Evolutionary conservation across 2,888 invertebrate species (phyloP), one percentile per base, ranked within the genome.

Genomic region (Tromatobia lineatoria): DNA sequence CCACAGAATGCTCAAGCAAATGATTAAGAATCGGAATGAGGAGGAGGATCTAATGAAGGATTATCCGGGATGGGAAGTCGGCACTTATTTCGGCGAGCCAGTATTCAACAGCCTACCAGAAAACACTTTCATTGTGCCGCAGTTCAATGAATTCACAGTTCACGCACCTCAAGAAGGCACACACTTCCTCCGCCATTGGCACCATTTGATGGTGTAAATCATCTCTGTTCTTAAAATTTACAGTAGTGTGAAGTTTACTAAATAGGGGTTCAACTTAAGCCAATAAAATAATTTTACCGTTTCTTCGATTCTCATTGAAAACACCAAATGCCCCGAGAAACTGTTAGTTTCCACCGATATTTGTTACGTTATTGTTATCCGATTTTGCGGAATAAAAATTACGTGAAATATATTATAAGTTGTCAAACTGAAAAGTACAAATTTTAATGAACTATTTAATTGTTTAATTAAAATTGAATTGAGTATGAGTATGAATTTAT

Each of bases 51-150:
- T 99, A 45, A 99, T 99, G 99, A 96, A 96, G 87, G 96, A 98
- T 93, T 97, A 98, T 15, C 97, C 97, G 80, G 97, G 97, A 87
- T 99, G 99, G 99, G 96, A 97, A 95, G 96, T 97, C 7, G 99
- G 99, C 66, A 99, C 97, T 1, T 97, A 96, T 94, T 98, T 96
- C 88, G 98, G 98, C 6, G 97, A 98, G 92, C 97, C 96, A 29
- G 94, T 99, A 13, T 99, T 95, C 94, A 34, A 78, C 10, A 18
- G 11, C 10, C 10, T 67, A 15, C 69, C 81, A 10, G 94, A 95
- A 73, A 96, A 97, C 88, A 94, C 95, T 1, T 95, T 96, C 29
- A 92, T 96, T 1, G 94, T 95, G 50, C 97, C 97, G 0, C 94
- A 93, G 70, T 95, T 95, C 92, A 94, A 95, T 69, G 98, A 98